phyloP scores from a whole-genome alignment of 2,888 invertebrate species.

The Lydus trimaculatus region DNA sequence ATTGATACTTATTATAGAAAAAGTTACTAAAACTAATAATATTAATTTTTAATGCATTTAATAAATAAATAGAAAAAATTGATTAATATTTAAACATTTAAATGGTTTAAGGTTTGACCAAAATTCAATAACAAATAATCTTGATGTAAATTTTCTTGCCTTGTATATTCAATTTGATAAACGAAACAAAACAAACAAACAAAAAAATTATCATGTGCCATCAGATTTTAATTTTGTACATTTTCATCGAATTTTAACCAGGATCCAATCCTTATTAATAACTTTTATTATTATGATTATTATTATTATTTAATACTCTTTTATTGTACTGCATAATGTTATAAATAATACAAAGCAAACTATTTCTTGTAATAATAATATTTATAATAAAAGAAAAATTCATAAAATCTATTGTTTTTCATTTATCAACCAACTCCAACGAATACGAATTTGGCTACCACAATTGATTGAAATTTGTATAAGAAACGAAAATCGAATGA shows the following conservation, averaged over 20 bases:
- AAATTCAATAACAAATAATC: background rate
- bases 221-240: slow-evolving; percentile 1
- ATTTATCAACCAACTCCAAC: background rate
- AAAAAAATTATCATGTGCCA: background rate
- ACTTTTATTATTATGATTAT: background rate
- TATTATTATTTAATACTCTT: slow-evolving; percentile 7
- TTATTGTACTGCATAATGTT: background rate
- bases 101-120: background rate
- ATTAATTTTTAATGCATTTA: slow-evolving; percentile 12
- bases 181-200: background rate
- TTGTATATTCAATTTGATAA: no score
- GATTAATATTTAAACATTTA: background rate
- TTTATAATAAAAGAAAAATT: slow-evolving; percentile 4
- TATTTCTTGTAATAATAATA: slow-evolving; percentile 6
- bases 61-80: background rate
- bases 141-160: background rate
- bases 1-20: slow-evolving; percentile 20
- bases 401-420: background rate
- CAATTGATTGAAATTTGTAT: background rate
- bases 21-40: slow-evolving; percentile 26
- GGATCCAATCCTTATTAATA: background rate
- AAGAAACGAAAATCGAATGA: no score
- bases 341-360: slow-evolving; percentile 7
- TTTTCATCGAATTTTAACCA: slow-evolving; percentile 4
- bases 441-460: no score